These are phyloP conservation scores for Ferrisia virgata DNA, from an alignment of 2,888 invertebrate species.

Conservation along the genomic window DNA sequence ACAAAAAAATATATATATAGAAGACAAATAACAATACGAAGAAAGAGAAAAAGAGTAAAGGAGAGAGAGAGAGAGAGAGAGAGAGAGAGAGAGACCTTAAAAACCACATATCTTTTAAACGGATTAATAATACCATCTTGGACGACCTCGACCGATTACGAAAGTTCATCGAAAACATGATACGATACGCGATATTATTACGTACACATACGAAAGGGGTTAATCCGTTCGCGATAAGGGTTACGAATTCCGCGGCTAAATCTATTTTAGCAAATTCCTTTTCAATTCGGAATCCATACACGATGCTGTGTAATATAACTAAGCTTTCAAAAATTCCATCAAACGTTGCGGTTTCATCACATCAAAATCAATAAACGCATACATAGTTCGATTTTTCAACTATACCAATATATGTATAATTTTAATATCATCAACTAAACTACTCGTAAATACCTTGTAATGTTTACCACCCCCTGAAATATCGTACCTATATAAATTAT, in stretches of 20 bases:
- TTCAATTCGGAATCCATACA: background rate
- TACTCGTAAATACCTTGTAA: too few species aligned
- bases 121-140: background rate
- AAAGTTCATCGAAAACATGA: background rate
- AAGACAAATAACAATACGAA: background rate
- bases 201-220: background rate
- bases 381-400: too few species aligned
- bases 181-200: background rate
- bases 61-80: background rate
- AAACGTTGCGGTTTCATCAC: background rate
- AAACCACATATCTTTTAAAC: background rate
- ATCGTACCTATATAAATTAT: too few species aligned
- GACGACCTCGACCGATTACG: constrained; percentile 9
- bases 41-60: too few species aligned
- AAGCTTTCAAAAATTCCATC: background rate
- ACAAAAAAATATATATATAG: background rate
- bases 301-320: background rate
- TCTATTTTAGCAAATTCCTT: background rate
- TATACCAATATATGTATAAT: too few species aligned
- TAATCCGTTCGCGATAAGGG: background rate
- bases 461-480: background rate
- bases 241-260: background rate
- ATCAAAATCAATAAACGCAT: background rate
- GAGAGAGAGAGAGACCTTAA: background rate
- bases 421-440: too few species aligned